Evolutionary conservation across 1,140 invertebrate species (phyloP).

Genomic region (Micrasema minimum): DNA sequence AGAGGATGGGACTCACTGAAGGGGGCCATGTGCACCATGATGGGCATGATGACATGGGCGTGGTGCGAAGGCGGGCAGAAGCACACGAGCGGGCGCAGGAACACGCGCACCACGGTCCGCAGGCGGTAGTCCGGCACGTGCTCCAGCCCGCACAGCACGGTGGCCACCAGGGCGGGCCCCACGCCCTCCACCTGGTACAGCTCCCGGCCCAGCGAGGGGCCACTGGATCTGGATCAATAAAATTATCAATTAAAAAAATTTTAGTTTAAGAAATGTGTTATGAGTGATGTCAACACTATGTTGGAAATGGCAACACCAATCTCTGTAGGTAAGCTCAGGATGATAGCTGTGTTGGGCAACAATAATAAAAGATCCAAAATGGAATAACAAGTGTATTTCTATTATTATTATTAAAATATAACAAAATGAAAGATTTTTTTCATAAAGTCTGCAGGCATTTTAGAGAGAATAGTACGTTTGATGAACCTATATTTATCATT

Average conservation of each 20-base stretch:
- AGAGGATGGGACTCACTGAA: conserved; percentile 75
- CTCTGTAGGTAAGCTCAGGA: too few species aligned
- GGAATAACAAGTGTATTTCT: too few species aligned
- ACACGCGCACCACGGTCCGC: conserved; percentile 83
- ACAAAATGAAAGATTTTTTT: too few species aligned
- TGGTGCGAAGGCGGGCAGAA: conserved; percentile 85
- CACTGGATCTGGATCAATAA: conserved; percentile 75
- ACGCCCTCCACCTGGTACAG: conserved; percentile 79
- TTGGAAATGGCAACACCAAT: too few species aligned
- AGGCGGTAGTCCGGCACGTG: conserved; percentile 86
- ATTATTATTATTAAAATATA: too few species aligned
- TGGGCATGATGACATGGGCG: conserved; percentile 78
- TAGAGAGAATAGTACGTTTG: too few species aligned
- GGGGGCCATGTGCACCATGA: conserved; percentile 80
- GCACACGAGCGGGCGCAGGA: conserved; percentile 86
- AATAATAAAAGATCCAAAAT: too few species aligned
- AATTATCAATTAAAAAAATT: conserved; percentile 37
- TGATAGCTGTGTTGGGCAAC: too few species aligned
- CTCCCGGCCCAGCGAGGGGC: conserved; percentile 82
- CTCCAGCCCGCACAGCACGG: conserved; percentile 76
- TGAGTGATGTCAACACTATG: too few species aligned
- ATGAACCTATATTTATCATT: too few species aligned
- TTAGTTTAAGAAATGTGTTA: too few species aligned
- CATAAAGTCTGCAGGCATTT: too few species aligned
- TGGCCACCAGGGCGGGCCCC: conserved; percentile 69